Percentiles rank a stretch among this genome's conserved stretches.
Conservation (phyloP, 2,113 vertebrate genomes). For the Argyrosomus japonicus region DNA sequence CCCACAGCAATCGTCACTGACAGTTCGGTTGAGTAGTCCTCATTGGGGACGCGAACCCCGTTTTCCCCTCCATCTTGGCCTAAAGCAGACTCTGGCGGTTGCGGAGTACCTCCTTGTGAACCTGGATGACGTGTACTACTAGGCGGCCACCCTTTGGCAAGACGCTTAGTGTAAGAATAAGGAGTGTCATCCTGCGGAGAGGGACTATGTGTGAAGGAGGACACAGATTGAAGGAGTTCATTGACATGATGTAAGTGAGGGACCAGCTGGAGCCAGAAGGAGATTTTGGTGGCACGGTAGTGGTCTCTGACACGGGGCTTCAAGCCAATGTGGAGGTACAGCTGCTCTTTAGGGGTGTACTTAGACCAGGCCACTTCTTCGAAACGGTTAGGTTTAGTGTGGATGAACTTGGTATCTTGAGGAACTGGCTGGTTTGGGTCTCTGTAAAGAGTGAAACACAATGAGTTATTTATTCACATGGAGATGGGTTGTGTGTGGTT, state of each 20-base stretch:
- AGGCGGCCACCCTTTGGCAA: constrained; percentile 89
- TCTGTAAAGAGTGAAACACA: constrained; percentile 77
- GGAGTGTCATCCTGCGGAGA: constrained; percentile 94
- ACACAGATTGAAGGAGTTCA: constrained; percentile 94
- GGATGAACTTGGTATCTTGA: constrained; percentile 98
- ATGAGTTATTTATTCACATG: constrained; percentile 8
- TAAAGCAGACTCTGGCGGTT: constrained; percentile 76
- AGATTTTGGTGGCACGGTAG: constrained; percentile 97
- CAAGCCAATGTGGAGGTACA: constrained; percentile 96
- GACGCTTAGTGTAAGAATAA: constrained; percentile 91
- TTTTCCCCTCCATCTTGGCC: constrained; percentile 70
- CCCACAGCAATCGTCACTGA: constrained; percentile 98
- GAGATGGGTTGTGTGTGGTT: not conserved
- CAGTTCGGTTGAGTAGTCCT: constrained; percentile 95
- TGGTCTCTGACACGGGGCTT: constrained; percentile 95
- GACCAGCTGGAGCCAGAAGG: constrained; percentile 97
- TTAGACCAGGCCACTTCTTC: constrained; percentile 98
- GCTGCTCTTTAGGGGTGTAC: constrained; percentile 96
- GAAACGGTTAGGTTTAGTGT: constrained; percentile 97
- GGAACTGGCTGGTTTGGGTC: constrained; percentile 98
- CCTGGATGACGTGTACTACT: constrained; percentile 90
- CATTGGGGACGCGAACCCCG: constrained; percentile 71
- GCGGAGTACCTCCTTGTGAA: constrained; percentile 88
- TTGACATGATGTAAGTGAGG: constrained; percentile 95
- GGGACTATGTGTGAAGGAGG: constrained; percentile 95